Base-by-base conservation (phyloP, 2,797 vertebrate genomes). In the Labeo calbasu region DNA sequence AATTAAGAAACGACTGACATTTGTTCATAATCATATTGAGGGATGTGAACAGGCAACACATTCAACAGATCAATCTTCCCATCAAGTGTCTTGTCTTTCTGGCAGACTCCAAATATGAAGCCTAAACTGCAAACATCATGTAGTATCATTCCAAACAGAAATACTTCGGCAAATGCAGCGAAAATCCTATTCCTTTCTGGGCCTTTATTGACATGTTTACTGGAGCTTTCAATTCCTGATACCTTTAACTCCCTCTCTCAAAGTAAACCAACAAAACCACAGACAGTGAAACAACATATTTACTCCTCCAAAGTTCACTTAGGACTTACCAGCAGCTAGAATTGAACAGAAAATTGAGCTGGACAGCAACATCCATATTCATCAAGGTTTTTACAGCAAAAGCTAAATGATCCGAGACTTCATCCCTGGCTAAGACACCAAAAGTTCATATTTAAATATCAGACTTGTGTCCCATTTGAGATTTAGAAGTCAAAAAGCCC, bases 221-320 rank as follows among this genome's bases (percentile, higher is more conserved):
- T 70, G 36, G n/a, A 48, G 53, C 40, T 32, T 81, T 72, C 14
- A 36, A 40, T 69, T 69, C 50, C 63, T 11, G 53, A 77, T 17
- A 32, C n/a, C 19, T 72, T 21, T 72, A 28, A 61, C 55, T 61
- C 28, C 14, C 21, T 66, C 19, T 57, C 32, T 80, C 40, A 72
- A 72, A 72, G 40, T 81, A n/a, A 61, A 48, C 4, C 80, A 73
- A 63, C 21, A 73, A 10, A 73, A 73, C 46, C 55, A 73, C 57
- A 15, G 8, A 40, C 51, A 40, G 28, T 57, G 72, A 76, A 19
- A 15, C 73, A 1, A 4, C 28, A 57, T 32, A 72, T 75, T 55
- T 40, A 63, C 43, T 77, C 73, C n/a, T 23, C 4, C 8, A 14
- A 4, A n/a, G 12, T 15, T 76, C 36, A 17, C 10, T 71, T 25